Base-by-base conservation (phyloP, 2,113 vertebrate genomes). In the Oenanthe melanoleuca region DNA sequence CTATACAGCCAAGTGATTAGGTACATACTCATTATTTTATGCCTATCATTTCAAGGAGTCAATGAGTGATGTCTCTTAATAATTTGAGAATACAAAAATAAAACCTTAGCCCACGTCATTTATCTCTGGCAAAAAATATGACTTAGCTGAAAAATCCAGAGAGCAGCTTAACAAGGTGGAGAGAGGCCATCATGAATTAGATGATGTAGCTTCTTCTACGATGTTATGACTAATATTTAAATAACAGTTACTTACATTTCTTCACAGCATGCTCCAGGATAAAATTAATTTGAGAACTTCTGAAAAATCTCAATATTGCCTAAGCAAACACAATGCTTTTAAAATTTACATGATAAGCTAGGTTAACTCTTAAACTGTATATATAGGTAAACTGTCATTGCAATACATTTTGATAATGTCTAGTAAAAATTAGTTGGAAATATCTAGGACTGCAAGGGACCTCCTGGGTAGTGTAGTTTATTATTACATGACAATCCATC, bases 1-100 rank as follows among this genome's bases (percentile, higher is more conserved):
- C 33, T 90, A 92, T 95, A 82, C 84, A 97, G 73, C 67, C 91
- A 94, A 80, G 69, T 90, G 93, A 96, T 98, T 97, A 97, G 73
- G 44, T 91, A 90, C 63, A 96, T 96, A 88, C 52, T 94, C 22
- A 23, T 73, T 93, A 83, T 95, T 97, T 97, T 97, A 95, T 95
- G 92, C 71, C 84, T 96, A 87, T 97, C 87, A 96, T 97, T 97
- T 97, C 95, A 92, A 91, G 57, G 19, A 90, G 24, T 80, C 79
- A 89, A 24, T 82, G 66, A 81, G 5, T 47, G 9, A 91, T 69
- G 33, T 82, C 19, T 81, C 53, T 65, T 60, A 79, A 92, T 89
- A 95, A 85, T 91, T 63, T 75, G 25, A 67, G 53, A 87, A 71
- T 50, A 67, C 5, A 82, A 31, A 71, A 91, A 74, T 49, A 80